A percentile compares a stretch with the other conserved stretches of the same genome.
Conservation (phyloP, 1,140 invertebrate genomes). For the Himalopsyche phryganea region DNA sequence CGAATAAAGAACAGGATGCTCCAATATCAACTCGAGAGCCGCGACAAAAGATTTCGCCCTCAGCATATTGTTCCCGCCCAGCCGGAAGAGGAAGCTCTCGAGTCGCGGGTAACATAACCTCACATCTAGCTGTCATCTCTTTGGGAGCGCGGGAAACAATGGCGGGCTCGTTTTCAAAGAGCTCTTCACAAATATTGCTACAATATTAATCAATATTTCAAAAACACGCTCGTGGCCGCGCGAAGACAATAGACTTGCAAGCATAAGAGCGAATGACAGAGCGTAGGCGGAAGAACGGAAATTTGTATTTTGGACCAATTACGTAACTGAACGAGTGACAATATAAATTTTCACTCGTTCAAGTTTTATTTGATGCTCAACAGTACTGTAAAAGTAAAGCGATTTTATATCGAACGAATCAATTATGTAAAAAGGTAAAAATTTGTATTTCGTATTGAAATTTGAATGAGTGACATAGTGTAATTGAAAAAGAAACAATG, state of each 20-base stretch:
- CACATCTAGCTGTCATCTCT: conserved; percentile 7
- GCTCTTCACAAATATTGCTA: conserved; percentile 32
- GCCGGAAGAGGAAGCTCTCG: conserved; percentile 22
- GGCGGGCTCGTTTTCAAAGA: conserved; percentile 18
- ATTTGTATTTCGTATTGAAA: too few relatives aligned
- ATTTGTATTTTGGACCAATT: too few relatives aligned
- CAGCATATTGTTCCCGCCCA: conserved; percentile 8
- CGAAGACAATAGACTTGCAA: conserved; percentile 3
- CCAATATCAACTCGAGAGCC: conserved; percentile 9
- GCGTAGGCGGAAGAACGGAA: too few relatives aligned
- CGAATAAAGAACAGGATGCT: conserved; percentile 2
- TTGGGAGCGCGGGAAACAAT: conserved; percentile 17
- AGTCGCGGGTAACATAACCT: neutral
- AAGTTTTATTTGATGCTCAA: too few relatives aligned
- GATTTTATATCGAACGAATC: too few relatives aligned
- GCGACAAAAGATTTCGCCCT: conserved; percentile 13
- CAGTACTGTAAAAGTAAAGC: too few relatives aligned
- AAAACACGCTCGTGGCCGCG: conserved; percentile 28
- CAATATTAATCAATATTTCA: conserved; percentile 37
- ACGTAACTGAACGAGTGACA: too few relatives aligned
- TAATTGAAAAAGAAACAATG: too few relatives aligned
- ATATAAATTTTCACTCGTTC: too few relatives aligned
- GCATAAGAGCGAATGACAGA: neutral
- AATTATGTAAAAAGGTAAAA: too few relatives aligned
- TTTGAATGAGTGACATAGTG: too few relatives aligned